Percentiles rank a stretch among this genome's conserved stretches.
phyloP scores from a whole-genome alignment of 2,888 invertebrate genomes.

The Kryphioiulus occultus region DNA sequence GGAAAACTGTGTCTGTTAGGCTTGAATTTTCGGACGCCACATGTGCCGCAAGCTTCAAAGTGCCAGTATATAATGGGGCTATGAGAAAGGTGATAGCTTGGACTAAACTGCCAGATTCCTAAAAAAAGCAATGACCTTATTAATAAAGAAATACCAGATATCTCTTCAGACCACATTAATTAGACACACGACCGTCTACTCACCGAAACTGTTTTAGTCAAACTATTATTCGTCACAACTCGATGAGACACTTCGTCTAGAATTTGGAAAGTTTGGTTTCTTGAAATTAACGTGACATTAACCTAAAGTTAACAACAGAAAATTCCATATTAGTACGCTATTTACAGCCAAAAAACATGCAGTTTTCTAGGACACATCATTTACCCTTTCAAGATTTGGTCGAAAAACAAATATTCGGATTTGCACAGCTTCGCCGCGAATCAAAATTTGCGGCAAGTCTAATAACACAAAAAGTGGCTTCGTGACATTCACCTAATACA shows the following conservation, averaged over 20 bases:
- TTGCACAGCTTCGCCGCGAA: constrained; percentile 45
- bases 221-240: background rate
- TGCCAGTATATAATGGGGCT: constrained; percentile 43
- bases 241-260: background rate
- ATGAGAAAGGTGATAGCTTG: background rate
- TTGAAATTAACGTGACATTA: constrained; percentile 33
- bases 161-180: background rate
- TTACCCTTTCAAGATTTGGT: constrained; percentile 49
- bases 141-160: background rate
- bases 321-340: background rate
- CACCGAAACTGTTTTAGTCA: constrained; percentile 17
- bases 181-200: background rate
- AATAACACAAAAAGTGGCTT: constrained; percentile 43
- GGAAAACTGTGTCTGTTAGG: background rate
- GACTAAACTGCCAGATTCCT: background rate
- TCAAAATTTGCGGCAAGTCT: constrained; percentile 36
- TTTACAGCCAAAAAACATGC: too few relatives aligned
- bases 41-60: background rate
- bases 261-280: constrained; percentile 27
- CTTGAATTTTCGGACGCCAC: background rate
- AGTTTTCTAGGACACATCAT: too few relatives aligned
- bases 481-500: constrained; percentile 10
- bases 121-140: background rate
- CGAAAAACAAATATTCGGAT: constrained; percentile 45
- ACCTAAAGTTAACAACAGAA: background rate